Conservation (phyloP, 2,797 vertebrate genomes). For the Darevskia mixta region DNA sequence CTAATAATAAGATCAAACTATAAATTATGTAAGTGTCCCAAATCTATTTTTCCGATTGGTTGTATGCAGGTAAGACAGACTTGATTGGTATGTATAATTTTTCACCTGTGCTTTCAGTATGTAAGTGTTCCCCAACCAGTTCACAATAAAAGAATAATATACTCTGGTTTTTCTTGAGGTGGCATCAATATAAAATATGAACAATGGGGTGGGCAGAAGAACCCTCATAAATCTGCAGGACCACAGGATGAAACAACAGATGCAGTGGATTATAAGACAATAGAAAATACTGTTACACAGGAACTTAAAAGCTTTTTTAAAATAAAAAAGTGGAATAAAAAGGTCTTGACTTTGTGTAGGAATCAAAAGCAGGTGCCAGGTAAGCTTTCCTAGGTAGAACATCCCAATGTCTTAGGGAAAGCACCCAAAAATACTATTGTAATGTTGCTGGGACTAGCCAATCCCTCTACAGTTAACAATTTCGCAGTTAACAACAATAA, state of each 20-base stretch:
- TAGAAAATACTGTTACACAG: not conserved
- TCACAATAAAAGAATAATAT: not conserved
- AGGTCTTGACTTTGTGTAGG: not conserved
- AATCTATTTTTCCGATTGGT: not conserved
- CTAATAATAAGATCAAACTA: not conserved
- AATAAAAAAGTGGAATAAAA: not conserved
- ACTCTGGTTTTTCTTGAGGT: too few relatives aligned
- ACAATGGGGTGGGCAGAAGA: not conserved
- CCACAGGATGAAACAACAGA: not conserved
- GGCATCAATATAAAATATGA: not conserved
- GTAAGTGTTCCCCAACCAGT: not conserved
- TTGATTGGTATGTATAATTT: not conserved
- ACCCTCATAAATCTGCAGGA: not conserved
- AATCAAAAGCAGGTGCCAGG: not conserved
- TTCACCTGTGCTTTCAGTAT: not conserved
- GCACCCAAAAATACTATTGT: not conserved
- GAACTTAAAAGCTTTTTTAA: not conserved
- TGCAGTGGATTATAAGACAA: not conserved
- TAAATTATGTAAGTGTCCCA: fast-evolving
- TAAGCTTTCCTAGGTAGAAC: not conserved
- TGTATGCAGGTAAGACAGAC: not conserved
- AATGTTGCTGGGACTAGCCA: not conserved
- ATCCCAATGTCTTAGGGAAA: not conserved
- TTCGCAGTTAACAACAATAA: not conserved
- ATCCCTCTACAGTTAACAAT: not conserved